Evolutionary conservation across 2,113 vertebrate genomes (phyloP).

Genomic region (Rhagologus leucostigma): DNA sequence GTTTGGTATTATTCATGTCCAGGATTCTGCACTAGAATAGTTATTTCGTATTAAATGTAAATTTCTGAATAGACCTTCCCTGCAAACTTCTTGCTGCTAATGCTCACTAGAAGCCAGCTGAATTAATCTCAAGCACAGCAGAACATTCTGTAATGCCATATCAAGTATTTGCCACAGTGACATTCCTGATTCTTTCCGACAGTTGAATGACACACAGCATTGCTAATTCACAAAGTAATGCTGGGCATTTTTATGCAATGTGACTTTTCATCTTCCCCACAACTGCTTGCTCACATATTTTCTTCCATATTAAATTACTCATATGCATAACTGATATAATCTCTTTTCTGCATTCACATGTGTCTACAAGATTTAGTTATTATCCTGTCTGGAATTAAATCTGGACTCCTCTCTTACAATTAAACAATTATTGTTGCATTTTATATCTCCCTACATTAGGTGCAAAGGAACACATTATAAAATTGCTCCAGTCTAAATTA

Average conservation of each 20-base stretch:
- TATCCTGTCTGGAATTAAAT: conserved; percentile 12
- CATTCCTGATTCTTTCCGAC: conserved; percentile 16
- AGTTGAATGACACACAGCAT: conserved; percentile 19
- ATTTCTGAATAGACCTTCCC: neutral
- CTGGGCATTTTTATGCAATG: conserved; percentile 8
- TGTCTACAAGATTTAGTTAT: conserved; percentile 14
- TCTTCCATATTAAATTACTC: conserved; percentile 49
- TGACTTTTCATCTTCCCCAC: conserved; percentile 19
- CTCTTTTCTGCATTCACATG: neutral
- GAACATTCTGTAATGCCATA: conserved; percentile 4
- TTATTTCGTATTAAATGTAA: neutral
- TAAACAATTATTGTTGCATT: conserved; percentile 14
- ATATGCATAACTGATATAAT: conserved; percentile 42
- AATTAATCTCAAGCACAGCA: neutral
- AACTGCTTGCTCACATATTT: conserved; percentile 14
- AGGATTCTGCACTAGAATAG: neutral
- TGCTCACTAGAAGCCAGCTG: neutral
- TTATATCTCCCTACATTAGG: neutral
- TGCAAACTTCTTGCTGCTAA: neutral
- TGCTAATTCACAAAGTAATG: conserved; percentile 25
- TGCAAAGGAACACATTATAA: neutral
- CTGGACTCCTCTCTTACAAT: neutral
- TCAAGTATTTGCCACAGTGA: neutral
- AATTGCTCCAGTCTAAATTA: conserved; percentile 7
- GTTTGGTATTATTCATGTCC: neutral